Conservation (phyloP, 2,797 vertebrate species). For the Antrozous pallidus region DNA sequence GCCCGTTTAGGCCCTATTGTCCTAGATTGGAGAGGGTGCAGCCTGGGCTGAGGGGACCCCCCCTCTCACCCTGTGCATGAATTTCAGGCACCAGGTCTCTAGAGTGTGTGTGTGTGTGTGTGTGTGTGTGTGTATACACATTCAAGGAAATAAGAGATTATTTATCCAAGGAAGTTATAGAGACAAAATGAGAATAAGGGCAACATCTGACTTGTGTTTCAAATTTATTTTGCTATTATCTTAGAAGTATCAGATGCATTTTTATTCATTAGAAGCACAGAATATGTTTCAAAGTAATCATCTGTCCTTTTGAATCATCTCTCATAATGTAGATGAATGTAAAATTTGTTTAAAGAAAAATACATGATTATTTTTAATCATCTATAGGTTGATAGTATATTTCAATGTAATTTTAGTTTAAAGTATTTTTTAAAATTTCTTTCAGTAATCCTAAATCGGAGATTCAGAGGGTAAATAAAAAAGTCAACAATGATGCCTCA, state of each 20-base stretch:
- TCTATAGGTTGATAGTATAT: background rate
- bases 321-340: background rate
- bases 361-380: background rate
- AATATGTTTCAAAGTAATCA: background rate
- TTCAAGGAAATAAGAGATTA: slow-evolving; percentile 4
- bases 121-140: background rate
- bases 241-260: background rate
- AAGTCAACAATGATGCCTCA: slow-evolving; percentile 95
- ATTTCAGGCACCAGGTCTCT: no score
- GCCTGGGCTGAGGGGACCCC: no score
- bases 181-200: slow-evolving; percentile 14
- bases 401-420: slow-evolving; percentile 59
- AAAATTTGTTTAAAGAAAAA: slow-evolving; percentile 40
- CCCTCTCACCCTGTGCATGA: accelerated
- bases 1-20: no score
- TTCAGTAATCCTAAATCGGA: slow-evolving; percentile 93
- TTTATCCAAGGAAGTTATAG: background rate
- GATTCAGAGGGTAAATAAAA: slow-evolving; percentile 96
- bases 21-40: no score
- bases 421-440: slow-evolving; percentile 41
- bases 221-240: slow-evolving; percentile 20
- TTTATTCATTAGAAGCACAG: slow-evolving; percentile 1
- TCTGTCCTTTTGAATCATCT: background rate
- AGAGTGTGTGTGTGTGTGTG: no score
- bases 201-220: slow-evolving; percentile 25